Evolutionary conservation across 2,113 vertebrate genomes (phyloP).

Genomic region (Bos indicus): DNA sequence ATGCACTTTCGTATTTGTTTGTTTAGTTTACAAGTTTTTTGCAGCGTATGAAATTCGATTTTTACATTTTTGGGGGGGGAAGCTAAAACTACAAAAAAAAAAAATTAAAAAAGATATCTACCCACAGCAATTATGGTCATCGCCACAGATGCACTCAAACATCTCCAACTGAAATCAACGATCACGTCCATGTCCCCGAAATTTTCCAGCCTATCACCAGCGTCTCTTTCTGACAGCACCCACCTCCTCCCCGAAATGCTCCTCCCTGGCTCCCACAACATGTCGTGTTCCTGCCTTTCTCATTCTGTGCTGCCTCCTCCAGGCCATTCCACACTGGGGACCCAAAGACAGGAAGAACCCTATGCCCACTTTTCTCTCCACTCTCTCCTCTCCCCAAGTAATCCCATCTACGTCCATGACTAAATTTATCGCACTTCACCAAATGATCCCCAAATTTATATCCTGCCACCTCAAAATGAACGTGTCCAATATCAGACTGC

Average conservation of each 20-base stretch:
- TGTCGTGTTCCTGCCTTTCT: not conserved
- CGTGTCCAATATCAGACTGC: not conserved
- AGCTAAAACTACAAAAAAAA: not conserved
- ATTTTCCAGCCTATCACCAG: not conserved
- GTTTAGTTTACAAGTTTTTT: not conserved
- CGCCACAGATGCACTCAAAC: not conserved
- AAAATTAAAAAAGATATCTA: not conserved
- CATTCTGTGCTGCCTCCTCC: not conserved
- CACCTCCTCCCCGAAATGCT: not conserved
- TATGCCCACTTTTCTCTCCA: not conserved
- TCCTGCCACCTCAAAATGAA: constrained; percentile 18
- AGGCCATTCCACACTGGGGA: not conserved
- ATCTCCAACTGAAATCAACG: not conserved
- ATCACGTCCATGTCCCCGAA: not conserved
- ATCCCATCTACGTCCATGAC: not conserved
- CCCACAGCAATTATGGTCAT: not conserved
- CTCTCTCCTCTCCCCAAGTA: not conserved
- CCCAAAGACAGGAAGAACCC: not conserved
- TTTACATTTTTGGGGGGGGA: not conserved
- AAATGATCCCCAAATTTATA: not conserved
- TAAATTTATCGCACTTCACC: not conserved
- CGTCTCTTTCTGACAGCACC: not conserved
- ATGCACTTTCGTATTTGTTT: not conserved
- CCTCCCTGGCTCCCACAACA: not conserved
- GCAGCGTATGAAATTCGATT: not conserved